phyloP scores from a whole-genome alignment of 2,888 invertebrate species.

The Pyrrhia umbra region DNA sequence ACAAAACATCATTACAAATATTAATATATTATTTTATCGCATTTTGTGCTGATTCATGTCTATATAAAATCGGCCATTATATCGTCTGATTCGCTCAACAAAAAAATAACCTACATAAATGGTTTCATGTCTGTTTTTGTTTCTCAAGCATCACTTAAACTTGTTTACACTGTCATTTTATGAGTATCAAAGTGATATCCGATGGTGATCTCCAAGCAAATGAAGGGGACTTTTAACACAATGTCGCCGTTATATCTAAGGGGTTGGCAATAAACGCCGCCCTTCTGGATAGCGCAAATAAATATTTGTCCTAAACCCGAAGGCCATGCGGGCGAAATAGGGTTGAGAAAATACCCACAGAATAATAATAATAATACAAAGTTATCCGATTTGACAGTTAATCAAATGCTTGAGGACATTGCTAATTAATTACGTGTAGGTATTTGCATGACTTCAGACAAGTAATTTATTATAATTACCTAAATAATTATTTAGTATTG shows the following conservation, averaged over 20 bases:
- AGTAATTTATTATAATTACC: too few species aligned
- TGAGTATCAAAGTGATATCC: conserved; percentile 8
- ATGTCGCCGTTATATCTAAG: conserved; percentile 36
- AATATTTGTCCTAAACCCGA: conserved; percentile 51
- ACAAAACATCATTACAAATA: too few species aligned
- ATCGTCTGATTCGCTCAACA: too few species aligned
- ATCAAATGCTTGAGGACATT: not conserved
- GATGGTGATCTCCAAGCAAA: conserved; percentile 14
- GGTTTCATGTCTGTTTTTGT: too few species aligned
- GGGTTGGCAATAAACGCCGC: conserved; percentile 50
- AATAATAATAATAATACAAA: not conserved
- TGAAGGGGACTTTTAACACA: conserved; percentile 45
- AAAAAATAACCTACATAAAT: too few species aligned
- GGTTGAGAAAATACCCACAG: conserved; percentile 18
- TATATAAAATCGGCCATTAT: too few species aligned
- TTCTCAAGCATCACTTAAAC: too few species aligned
- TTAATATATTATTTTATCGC: too few species aligned
- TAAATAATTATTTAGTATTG: too few species aligned
- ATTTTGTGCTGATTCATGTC: too few species aligned
- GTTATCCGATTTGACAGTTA: not conserved
- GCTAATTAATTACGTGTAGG: not conserved
- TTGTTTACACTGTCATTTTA: too few species aligned
- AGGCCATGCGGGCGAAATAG: conserved; percentile 30
- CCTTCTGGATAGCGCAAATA: conserved; percentile 50
- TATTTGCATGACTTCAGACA: not conserved